These are phyloP conservation scores for Lissonota sp. DNA, from an alignment of 2,888 invertebrate genomes.

Conservation along the genomic window DNA sequence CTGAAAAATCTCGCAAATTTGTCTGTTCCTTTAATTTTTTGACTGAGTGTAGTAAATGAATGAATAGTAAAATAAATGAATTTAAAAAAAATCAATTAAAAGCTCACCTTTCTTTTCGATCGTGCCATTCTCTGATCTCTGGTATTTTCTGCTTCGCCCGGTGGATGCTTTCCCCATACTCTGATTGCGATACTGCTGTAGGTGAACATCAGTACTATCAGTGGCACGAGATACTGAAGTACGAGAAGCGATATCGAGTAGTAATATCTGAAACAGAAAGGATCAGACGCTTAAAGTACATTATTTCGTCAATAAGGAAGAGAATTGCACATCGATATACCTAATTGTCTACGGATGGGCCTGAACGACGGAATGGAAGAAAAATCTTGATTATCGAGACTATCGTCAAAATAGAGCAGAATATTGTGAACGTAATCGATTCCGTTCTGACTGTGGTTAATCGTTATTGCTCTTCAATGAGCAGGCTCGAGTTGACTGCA, in stretches of 20 bases:
- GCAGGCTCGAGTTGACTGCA: too few species aligned
- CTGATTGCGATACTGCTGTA: slow-evolving; percentile 94
- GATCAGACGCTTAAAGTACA: not conserved
- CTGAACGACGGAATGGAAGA: too few species aligned
- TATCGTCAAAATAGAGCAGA: too few species aligned
- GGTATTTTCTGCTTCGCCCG: slow-evolving; percentile 94
- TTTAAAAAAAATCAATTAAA: not conserved
- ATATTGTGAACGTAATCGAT: too few species aligned
- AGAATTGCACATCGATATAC: too few species aligned
- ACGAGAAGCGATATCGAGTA: slow-evolving; percentile 92
- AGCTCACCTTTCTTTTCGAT: slow-evolving; percentile 93
- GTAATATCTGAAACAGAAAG: slow-evolving; percentile 83
- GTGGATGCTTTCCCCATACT: slow-evolving; percentile 94
- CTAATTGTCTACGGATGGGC: too few species aligned
- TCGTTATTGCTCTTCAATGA: too few species aligned
- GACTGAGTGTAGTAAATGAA: too few species aligned
- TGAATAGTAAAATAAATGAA: slow-evolving; percentile 41
- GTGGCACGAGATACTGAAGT: slow-evolving; percentile 93
- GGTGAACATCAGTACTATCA: slow-evolving; percentile 92
- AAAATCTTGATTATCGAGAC: too few species aligned
- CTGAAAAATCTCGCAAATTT: too few species aligned
- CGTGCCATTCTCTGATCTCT: slow-evolving; percentile 93
- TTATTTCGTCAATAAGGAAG: not conserved
- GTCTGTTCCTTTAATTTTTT: too few species aligned
- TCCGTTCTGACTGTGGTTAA: too few species aligned